Conservation (phyloP, 1,140 invertebrate species). For the Caenorhabditis inopinata region DNA sequence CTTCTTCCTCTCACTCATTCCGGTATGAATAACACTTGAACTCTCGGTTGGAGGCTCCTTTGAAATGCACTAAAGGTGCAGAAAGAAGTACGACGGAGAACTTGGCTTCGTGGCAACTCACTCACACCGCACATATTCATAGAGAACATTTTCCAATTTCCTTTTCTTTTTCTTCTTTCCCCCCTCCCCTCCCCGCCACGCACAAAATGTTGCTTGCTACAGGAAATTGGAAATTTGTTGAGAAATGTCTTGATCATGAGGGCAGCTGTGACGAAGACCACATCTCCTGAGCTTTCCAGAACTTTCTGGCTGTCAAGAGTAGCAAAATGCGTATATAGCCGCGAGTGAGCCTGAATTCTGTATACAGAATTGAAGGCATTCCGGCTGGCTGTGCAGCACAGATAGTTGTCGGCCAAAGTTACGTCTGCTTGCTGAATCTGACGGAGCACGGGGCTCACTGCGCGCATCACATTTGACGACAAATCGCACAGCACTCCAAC, state of each 20-base stretch:
- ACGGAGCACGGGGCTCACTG: too few relatives aligned
- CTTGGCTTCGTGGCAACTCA: neutral
- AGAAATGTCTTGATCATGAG: neutral
- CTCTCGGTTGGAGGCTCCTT: neutral
- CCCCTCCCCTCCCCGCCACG: too few relatives aligned
- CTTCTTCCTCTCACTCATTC: neutral
- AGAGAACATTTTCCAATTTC: neutral
- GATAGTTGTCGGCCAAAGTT: too few relatives aligned
- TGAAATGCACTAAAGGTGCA: neutral
- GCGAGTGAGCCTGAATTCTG: too few relatives aligned
- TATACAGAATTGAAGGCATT: too few relatives aligned
- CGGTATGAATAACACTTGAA: constrained; percentile 8
- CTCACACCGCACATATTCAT: too few relatives aligned
- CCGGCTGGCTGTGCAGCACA: too few relatives aligned
- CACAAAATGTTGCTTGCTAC: neutral
- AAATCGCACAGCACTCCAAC: too few relatives aligned
- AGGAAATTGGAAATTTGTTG: neutral
- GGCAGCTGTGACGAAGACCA: neutral
- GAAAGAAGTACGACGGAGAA: neutral
- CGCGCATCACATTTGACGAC: too few relatives aligned
- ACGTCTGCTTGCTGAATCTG: too few relatives aligned
- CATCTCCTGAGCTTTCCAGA: neutral
- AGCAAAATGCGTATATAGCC: too few relatives aligned
- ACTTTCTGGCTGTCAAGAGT: too few relatives aligned
- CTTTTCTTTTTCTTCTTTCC: neutral